Evolutionary conservation across 2,888 invertebrate species (phyloP).

Genomic region (Rhimphoctona megacephalus): DNA sequence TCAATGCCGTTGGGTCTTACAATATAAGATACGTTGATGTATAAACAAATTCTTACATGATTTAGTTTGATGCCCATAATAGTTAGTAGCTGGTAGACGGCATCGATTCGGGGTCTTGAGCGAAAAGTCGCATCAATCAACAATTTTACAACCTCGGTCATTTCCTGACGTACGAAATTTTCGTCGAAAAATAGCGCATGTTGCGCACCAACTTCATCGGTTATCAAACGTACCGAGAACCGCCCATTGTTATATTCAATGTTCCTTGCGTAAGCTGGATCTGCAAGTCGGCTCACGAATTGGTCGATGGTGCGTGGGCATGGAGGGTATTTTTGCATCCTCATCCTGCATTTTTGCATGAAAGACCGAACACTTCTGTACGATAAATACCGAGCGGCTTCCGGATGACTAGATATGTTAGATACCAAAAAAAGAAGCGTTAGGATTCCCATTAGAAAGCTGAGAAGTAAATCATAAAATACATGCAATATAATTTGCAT

Average conservation of each 20-base stretch:
- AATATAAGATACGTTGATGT: too few species aligned
- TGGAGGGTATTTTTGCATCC: slow-evolving; percentile 23
- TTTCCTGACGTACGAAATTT: slow-evolving; percentile 31
- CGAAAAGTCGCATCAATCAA: slow-evolving; percentile 34
- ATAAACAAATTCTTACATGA: slow-evolving; percentile 26
- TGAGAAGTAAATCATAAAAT: too few species aligned
- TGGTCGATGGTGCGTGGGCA: slow-evolving; percentile 17
- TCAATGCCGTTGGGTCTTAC: too few species aligned
- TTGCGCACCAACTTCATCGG: slow-evolving; percentile 25
- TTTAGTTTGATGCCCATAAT: slow-evolving; percentile 53
- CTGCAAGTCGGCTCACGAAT: slow-evolving; percentile 12
- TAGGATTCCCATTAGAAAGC: too few species aligned
- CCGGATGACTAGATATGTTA: slow-evolving; percentile 19
- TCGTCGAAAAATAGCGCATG: slow-evolving; percentile 35
- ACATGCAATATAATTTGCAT: too few species aligned
- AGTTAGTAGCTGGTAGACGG: slow-evolving; percentile 36
- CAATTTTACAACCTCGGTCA: slow-evolving; percentile 17
- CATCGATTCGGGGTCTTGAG: slow-evolving; percentile 29
- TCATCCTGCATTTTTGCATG: slow-evolving; percentile 40
- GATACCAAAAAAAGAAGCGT: too few species aligned
- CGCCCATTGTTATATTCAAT: slow-evolving; percentile 28
- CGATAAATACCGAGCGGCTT: slow-evolving; percentile 16
- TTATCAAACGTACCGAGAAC: not conserved
- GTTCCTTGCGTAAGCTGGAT: not conserved
- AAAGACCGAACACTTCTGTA: slow-evolving; percentile 11